Evolutionary conservation across 2,797 vertebrate species (phyloP).

Genomic region (Morelia viridis): DNA sequence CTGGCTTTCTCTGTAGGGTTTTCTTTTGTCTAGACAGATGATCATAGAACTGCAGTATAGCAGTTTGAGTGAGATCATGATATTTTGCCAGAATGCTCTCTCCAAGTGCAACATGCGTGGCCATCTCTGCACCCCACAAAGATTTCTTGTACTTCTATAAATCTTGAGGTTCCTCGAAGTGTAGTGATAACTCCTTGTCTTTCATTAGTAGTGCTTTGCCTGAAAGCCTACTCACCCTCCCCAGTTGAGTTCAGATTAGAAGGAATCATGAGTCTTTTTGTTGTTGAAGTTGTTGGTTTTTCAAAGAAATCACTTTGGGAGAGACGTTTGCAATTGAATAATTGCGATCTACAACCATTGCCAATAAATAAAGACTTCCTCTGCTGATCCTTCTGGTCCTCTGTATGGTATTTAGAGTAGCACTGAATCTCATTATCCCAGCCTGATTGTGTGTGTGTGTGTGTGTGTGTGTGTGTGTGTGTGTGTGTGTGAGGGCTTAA

Average conservation of each 20-base stretch:
- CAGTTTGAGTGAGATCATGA: background rate
- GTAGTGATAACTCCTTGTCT: background rate
- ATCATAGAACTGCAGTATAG: background rate
- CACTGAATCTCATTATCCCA: no score
- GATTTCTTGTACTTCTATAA: background rate
- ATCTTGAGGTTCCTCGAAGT: no score
- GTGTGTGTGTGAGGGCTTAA: background rate
- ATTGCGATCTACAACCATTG: no score
- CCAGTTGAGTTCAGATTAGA: background rate
- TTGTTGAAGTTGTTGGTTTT: background rate
- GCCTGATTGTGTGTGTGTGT: background rate
- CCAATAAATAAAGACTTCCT: background rate
- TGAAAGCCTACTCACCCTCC: background rate
- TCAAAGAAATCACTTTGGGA: no score
- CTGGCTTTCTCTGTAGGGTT: no score
- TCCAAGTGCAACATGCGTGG: background rate
- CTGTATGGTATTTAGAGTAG: background rate
- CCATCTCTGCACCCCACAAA: background rate
- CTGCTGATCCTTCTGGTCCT: background rate
- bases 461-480: background rate
- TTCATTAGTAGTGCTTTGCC: background rate
- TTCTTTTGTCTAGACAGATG: no score
- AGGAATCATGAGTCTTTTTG: background rate
- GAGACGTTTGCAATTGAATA: no score
- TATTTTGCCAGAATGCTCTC: background rate